phyloP scores from a whole-genome alignment of 37 sponge, comb jelly and placozoan species.

The Haliclona indistincta region DNA sequence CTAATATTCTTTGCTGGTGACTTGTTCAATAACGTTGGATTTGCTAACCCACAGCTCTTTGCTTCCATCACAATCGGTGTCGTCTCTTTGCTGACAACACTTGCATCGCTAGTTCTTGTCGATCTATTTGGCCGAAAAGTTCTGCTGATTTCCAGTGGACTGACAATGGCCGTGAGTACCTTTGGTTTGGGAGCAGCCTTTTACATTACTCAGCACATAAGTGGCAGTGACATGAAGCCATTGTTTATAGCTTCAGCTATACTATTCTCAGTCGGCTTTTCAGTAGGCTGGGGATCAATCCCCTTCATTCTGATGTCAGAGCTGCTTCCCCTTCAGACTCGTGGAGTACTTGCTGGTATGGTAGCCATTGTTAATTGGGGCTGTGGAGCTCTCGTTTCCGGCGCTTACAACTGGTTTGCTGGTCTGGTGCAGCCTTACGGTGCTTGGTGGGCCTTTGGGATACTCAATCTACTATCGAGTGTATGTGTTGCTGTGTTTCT shows the following conservation, averaged over 20 bases:
- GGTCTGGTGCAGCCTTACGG: slow-evolving; percentile 11
- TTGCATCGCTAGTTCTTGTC: background rate
- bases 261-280: slow-evolving; percentile 48
- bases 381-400: slow-evolving; percentile 56
- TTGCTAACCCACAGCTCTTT: background rate
- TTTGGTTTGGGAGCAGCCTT: background rate
- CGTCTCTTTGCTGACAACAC: background rate
- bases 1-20: background rate
- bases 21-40: background rate
- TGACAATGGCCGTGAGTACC: background rate
- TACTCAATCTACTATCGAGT: slow-evolving; percentile 18
- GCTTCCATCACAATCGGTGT: background rate
- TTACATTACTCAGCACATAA: too few relatives aligned
- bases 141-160: background rate
- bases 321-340: slow-evolving; percentile 53
- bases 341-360: slow-evolving; percentile 52
- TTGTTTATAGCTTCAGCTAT: background rate
- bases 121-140: slow-evolving; percentile 7
- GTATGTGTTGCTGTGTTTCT: slow-evolving; percentile 45
- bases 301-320: slow-evolving; percentile 78
- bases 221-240: background rate
- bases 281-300: slow-evolving; percentile 71
- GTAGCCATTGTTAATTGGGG: slow-evolving; percentile 54
- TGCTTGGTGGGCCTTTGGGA: slow-evolving; percentile 63
- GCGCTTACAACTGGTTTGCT: slow-evolving; percentile 19